Base-by-base conservation (phyloP, 1,140 invertebrate genomes). In the Cotesia chilonis region DNA sequence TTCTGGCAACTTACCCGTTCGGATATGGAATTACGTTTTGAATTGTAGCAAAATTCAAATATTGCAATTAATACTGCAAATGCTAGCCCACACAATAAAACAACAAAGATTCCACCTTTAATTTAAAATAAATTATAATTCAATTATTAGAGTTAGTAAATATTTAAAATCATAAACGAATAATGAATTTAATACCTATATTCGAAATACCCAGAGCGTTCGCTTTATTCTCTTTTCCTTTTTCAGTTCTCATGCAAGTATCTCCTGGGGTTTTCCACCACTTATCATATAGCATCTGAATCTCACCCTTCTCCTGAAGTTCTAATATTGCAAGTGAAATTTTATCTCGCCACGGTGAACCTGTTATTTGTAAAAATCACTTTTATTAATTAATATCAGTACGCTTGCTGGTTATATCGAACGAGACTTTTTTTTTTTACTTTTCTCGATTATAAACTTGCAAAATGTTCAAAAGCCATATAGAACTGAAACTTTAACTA, bases 91-190 rank as follows among this genome's bases (percentile, higher is more conserved):
- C 92, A 92, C 0, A 95, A 83, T 3, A 97, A 89, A 5, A 99
- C 95, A 12, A 98, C 94, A 82, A 98, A 99, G 4, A 98, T 94
- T 41, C 97, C 97, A 55, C 96, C 92, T 88, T 70, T 0, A 73
- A 77, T 59, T 20, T 51, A 0, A 70, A 64, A 60, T 28, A 63
- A 51, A 12, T 5, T 2, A 67, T 4, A 41, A 47, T 52, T 10
- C 17, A 47, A 47, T 52, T 38, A 1, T 67, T 14, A 47, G 4
- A 47, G 4, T 14, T 4, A 65, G 6, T 37, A 65, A 12, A 65
- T n/a, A 41, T 12, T 37, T 6, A 12, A 47, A 38, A 65, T 37
- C 38, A 65, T 7, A 36, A 65, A 65, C 4, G n/a, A 4, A 54
- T 52, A 57, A 28, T 17, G 41, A 67, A 35, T 14, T 37, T 73